Percentiles rank a stretch among this genome's conserved stretches.
Conservation (phyloP, 2,888 invertebrate genomes). For the Dasysyrphus albostriatus region DNA sequence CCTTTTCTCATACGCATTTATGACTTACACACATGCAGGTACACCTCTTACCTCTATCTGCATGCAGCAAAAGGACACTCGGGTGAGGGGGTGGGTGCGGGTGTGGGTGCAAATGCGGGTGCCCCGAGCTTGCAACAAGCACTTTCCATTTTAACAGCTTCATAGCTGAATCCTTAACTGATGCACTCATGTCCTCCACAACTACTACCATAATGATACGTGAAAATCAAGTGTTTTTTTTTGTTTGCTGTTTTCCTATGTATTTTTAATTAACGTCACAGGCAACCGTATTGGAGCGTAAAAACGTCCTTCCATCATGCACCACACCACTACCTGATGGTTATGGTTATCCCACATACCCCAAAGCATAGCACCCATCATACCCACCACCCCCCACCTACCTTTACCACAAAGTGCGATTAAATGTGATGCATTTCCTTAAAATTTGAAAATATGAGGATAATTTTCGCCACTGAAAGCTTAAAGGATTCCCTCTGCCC, state of each 20-base stretch:
- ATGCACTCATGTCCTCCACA: conserved; percentile 39
- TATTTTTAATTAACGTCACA: conserved; percentile 55
- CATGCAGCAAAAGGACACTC: background rate
- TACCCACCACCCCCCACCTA: background rate
- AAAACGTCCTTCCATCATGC: conserved; percentile 15
- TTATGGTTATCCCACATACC: background rate
- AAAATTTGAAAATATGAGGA: conserved; percentile 53
- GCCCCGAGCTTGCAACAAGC: conserved; percentile 34
- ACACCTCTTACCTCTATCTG: background rate
- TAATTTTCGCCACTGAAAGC: conserved; percentile 52
- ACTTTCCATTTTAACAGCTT: conserved; percentile 49
- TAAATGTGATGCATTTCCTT: conserved; percentile 59
- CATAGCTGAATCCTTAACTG: conserved; percentile 25
- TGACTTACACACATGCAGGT: background rate
- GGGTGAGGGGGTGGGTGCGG: too few species aligned
- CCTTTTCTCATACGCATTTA: background rate
- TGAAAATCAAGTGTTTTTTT: conserved; percentile 27
- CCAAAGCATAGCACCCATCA: background rate
- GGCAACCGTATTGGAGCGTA: conserved; percentile 40
- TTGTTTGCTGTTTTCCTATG: background rate
- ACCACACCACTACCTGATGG: background rate
- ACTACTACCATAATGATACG: conserved; percentile 1
- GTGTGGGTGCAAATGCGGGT: background rate
- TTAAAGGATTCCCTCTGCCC: conserved; percentile 41
- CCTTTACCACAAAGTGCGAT: conserved; percentile 10